These are phyloP conservation scores for Beroe forskalii DNA, from an alignment of 37 sponge, comb jelly and placozoan genomes.

Conservation along the genomic window DNA sequence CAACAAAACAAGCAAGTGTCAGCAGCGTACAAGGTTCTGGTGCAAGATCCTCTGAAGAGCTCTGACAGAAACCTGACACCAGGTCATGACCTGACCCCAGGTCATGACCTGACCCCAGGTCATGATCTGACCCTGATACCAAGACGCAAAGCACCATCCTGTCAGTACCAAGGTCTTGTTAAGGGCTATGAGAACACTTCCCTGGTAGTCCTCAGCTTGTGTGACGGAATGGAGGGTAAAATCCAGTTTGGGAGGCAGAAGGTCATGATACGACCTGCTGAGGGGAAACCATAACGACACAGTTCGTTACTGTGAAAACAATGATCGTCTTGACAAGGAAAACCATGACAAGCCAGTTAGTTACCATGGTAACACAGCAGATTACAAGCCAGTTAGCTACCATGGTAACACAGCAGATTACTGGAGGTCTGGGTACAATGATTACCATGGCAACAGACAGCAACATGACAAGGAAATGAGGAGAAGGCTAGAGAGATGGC, in stretches of 20 bases:
- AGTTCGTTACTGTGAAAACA: no score
- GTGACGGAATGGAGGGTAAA: slow-evolving; percentile 25
- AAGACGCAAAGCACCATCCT: not conserved
- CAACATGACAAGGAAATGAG: not conserved
- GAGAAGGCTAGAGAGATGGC: not conserved
- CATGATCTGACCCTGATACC: not conserved
- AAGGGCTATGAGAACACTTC: not conserved
- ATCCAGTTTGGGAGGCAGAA: not conserved
- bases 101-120: no score
- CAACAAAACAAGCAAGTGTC: not conserved
- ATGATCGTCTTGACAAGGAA: no score
- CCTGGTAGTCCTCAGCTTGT: not conserved
- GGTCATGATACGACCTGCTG: not conserved
- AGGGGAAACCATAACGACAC: no score
- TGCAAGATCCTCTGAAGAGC: not conserved
- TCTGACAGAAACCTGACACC: no score
- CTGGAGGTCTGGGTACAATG: not conserved
- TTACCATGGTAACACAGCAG: not conserved
- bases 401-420: not conserved
- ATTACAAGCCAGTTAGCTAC: no score
- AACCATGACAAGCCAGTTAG: no score
- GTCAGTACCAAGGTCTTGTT: not conserved
- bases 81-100: no score
- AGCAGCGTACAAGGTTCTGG: not conserved
- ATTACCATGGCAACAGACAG: not conserved